Conservation (phyloP, 1,140 invertebrate genomes). For the Dolichoris vasculosae region DNA sequence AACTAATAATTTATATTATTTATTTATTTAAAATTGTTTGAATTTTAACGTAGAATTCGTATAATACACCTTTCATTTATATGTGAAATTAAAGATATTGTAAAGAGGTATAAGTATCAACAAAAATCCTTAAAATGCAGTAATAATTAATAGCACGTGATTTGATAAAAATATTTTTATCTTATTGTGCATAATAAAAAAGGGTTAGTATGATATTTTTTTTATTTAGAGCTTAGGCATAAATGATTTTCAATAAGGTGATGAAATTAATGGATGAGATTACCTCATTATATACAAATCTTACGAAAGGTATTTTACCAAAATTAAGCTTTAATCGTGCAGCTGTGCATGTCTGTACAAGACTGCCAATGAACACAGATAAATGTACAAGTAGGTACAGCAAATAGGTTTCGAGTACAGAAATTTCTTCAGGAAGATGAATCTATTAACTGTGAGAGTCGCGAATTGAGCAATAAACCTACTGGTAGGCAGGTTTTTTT, state of each 20-base stretch:
- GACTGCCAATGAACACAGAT: conserved; percentile 41
- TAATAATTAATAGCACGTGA: background rate
- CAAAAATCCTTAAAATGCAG: background rate
- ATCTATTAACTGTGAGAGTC: conserved; percentile 68
- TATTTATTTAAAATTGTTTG: too few relatives aligned
- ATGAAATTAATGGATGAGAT: background rate
- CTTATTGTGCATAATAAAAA: background rate
- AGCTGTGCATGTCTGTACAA: conserved; percentile 33
- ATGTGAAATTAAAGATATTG: background rate
- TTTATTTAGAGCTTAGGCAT: background rate
- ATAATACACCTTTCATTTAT: too few relatives aligned
- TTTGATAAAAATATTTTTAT: background rate
- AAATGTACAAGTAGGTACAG: conserved; percentile 9
- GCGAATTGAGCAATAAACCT: conserved; percentile 74
- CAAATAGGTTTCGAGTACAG: conserved; percentile 25
- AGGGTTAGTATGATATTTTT: background rate
- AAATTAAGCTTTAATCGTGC: conserved; percentile 14
- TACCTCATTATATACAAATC: background rate
- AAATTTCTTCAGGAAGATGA: conserved; percentile 64
- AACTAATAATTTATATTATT: too few relatives aligned
- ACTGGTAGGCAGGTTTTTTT: conserved; percentile 71
- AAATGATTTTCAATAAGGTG: background rate
- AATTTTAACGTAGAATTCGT: too few relatives aligned
- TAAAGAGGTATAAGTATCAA: background rate
- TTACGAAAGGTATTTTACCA: conserved; percentile 2